These are phyloP conservation scores for Campopleginae sp. DNA, from an alignment of 2,888 invertebrate species.

Conservation along the genomic window DNA sequence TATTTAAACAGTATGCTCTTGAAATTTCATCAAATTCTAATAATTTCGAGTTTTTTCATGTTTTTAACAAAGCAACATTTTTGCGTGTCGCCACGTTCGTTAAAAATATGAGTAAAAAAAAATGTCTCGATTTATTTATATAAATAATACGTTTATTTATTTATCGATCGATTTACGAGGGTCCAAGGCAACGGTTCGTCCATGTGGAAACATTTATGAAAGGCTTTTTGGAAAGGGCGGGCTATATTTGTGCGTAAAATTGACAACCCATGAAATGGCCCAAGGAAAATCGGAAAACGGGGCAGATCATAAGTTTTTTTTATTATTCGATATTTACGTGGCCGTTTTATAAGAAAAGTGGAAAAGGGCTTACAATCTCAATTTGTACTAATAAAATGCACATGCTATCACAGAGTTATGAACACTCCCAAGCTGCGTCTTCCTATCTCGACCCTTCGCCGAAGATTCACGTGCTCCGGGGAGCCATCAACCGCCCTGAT, in stretches of 20 bases:
- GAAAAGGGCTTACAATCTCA: not conserved
- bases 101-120: too few relatives aligned
- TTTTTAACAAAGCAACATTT: too few relatives aligned
- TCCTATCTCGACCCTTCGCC: not conserved
- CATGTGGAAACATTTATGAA: not conserved
- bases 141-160: not conserved
- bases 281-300: slow-evolving; percentile 1
- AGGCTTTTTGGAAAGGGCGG: not conserved
- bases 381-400: not conserved
- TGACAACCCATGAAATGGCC: slow-evolving; percentile 44
- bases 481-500: slow-evolving; percentile 19
- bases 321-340: slow-evolving; percentile 17
- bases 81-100: too few relatives aligned
- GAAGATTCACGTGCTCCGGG: not conserved
- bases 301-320: not conserved
- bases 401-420: not conserved
- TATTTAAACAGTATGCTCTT: too few relatives aligned
- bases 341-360: slow-evolving; percentile 17
- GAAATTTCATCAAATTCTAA: too few relatives aligned
- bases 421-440: not conserved
- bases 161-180: not conserved
- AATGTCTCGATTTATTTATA: not conserved
- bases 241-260: slow-evolving; percentile 6
- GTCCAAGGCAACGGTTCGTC: not conserved
- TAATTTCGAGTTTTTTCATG: too few relatives aligned